phyloP scores from a whole-genome alignment of 1,140 invertebrate species.

The Druon quercuslanigerum region DNA sequence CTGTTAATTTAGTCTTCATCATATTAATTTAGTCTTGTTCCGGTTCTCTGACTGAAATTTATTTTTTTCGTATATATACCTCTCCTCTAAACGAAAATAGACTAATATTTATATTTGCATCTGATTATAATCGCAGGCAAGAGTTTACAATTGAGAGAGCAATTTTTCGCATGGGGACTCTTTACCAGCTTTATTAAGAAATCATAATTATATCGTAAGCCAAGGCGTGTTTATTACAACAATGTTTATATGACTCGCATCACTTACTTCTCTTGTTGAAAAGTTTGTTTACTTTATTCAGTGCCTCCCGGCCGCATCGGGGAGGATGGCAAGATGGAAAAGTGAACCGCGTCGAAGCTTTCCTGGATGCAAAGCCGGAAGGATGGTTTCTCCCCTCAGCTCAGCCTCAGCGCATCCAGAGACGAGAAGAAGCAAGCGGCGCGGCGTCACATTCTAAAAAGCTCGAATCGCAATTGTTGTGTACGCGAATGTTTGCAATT shows the following conservation, averaged over 20 bases:
- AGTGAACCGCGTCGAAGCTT: not conserved
- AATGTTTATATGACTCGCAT: slow-evolving; percentile 24
- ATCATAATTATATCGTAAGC: slow-evolving; percentile 29
- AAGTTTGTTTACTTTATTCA: slow-evolving; percentile 31
- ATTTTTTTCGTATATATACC: too few relatives aligned
- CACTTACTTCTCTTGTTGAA: slow-evolving; percentile 15
- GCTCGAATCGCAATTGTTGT: too few relatives aligned
- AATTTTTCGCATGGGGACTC: slow-evolving; percentile 16
- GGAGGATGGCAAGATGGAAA: slow-evolving; percentile 14
- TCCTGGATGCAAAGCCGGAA: not conserved
- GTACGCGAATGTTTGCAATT: too few relatives aligned
- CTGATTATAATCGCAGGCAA: not conserved
- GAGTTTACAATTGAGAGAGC: slow-evolving; percentile 7
- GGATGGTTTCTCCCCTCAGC: too few relatives aligned
- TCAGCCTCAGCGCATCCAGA: too few relatives aligned
- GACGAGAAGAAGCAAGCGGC: too few relatives aligned
- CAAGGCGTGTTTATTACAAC: slow-evolving; percentile 21
- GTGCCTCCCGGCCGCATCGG: not conserved
- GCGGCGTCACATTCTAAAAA: too few relatives aligned
- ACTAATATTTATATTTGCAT: slow-evolving; percentile 10
- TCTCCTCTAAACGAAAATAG: too few relatives aligned
- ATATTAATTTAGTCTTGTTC: too few relatives aligned
- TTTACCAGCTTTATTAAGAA: slow-evolving; percentile 28
- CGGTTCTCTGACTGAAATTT: too few relatives aligned
- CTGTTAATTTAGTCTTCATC: too few relatives aligned